Evolutionary conservation across 2,797 vertebrate genomes (phyloP).

Genomic region (Champsocephalus gunnari): DNA sequence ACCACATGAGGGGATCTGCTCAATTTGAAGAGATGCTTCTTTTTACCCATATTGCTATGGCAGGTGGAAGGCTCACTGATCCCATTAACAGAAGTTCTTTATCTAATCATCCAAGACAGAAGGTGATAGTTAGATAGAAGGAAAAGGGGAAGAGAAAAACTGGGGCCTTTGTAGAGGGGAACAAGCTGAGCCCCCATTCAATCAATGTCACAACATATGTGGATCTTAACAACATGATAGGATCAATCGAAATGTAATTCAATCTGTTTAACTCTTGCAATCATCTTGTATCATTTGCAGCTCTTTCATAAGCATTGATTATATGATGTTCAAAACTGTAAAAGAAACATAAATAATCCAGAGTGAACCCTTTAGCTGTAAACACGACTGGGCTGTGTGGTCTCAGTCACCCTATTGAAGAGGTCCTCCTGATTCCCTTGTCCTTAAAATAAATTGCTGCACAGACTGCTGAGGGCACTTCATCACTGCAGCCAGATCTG

Average conservation of each 20-base stretch:
- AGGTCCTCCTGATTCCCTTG: constrained; percentile 44
- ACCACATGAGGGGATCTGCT: constrained; percentile 52
- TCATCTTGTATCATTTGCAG: constrained; percentile 1
- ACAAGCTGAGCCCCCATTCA: constrained; percentile 1
- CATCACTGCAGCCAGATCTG: constrained; percentile 46
- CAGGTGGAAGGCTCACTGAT: constrained; percentile 70
- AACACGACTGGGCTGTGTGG: constrained; percentile 56
- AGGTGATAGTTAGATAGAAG: constrained; percentile 34
- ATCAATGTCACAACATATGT: background rate
- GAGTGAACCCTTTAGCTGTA: constrained; percentile 34
- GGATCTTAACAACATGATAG: constrained; percentile 2
- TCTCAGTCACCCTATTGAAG: constrained; percentile 53
- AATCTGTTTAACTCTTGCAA: background rate
- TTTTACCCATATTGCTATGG: constrained; percentile 53
- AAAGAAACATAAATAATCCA: constrained; percentile 12
- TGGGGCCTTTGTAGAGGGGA: background rate
- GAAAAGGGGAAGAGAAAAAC: constrained; percentile 2
- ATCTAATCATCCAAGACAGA: constrained; percentile 62
- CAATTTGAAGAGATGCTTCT: constrained; percentile 56
- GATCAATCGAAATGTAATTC: background rate
- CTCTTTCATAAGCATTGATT: background rate
- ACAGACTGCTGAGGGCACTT: constrained; percentile 56
- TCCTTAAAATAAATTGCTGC: constrained; percentile 64
- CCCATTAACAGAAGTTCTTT: constrained; percentile 64
- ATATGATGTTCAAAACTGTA: background rate